A percentile compares a stretch with the other conserved stretches of the same genome.
Conservation (phyloP, 2,113 vertebrate species). For the Gobio gobio region DNA sequence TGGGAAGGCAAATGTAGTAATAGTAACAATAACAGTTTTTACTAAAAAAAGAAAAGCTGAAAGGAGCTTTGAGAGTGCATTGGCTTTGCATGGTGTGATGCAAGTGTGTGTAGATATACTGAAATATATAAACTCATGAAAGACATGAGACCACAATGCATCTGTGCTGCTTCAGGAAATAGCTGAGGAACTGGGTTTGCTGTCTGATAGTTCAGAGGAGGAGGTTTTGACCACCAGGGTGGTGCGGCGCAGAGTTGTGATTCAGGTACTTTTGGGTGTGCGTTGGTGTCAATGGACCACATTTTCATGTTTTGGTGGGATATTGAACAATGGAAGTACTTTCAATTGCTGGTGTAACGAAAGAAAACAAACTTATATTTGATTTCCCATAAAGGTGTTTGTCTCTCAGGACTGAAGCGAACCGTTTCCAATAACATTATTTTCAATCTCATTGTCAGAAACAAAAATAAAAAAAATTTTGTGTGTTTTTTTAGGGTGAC, state of each 20-base stretch:
- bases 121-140: no score
- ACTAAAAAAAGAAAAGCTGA: neutral
- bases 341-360: neutral
- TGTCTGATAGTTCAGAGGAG: slow-evolving; percentile 93
- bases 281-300: neutral
- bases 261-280: slow-evolving; percentile 84
- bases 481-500: slow-evolving; percentile 78
- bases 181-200: slow-evolving; percentile 87
- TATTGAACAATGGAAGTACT: neutral
- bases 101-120: slow-evolving; percentile 22
- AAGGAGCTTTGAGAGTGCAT: neutral
- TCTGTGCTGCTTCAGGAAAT: slow-evolving; percentile 87
- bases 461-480: neutral
- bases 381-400: neutral
- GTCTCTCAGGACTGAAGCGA: neutral
- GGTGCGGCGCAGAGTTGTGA: slow-evolving; percentile 91
- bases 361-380: neutral
- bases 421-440: neutral
- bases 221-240: slow-evolving; percentile 94
- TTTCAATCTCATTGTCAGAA: neutral
- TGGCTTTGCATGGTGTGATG: slow-evolving; percentile 46
- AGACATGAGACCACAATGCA: slow-evolving; percentile 65
- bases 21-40: no score
- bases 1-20: no score
- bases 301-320: neutral